These are phyloP conservation scores for Poecilus cupreus DNA, from an alignment of 2,888 invertebrate genomes.

Conservation along the genomic window DNA sequence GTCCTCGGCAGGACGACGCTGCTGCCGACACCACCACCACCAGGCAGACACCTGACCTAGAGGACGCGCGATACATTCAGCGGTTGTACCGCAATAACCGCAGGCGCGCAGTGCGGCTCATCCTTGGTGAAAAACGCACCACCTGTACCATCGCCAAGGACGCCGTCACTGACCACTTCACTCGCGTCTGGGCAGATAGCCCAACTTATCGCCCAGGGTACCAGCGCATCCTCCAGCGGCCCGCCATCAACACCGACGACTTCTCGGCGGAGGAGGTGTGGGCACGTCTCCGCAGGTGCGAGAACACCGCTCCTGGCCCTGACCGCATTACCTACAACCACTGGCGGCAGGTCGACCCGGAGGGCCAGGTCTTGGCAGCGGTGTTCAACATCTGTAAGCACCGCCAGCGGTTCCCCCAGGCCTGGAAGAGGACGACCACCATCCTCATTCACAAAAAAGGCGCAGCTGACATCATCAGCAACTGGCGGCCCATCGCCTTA, in stretches of 20 bases:
- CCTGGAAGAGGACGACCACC: constrained; percentile 2
- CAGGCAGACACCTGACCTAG: background rate
- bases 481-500: constrained; percentile 29
- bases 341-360: constrained; percentile 16
- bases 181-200: background rate
- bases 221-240: background rate
- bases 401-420: background rate
- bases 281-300: background rate
- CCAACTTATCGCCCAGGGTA: background rate
- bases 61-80: too few species aligned
- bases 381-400: constrained; percentile 20
- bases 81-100: too few species aligned
- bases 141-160: background rate
- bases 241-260: background rate
- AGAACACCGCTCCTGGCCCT: constrained; percentile 21
- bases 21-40: too few species aligned
- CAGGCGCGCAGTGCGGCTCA: too few species aligned
- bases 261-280: background rate
- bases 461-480: background rate
- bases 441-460: constrained; percentile 4
- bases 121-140: background rate
- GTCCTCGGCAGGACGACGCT: too few species aligned
- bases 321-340: constrained; percentile 8
- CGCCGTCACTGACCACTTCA: background rate
- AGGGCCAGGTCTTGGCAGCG: background rate